A percentile compares a stretch with the other conserved stretches of the same genome.
These are phyloP conservation scores for Heliconius hermathena DNA, from an alignment of 1,140 invertebrate genomes.

Conservation along the genomic window DNA sequence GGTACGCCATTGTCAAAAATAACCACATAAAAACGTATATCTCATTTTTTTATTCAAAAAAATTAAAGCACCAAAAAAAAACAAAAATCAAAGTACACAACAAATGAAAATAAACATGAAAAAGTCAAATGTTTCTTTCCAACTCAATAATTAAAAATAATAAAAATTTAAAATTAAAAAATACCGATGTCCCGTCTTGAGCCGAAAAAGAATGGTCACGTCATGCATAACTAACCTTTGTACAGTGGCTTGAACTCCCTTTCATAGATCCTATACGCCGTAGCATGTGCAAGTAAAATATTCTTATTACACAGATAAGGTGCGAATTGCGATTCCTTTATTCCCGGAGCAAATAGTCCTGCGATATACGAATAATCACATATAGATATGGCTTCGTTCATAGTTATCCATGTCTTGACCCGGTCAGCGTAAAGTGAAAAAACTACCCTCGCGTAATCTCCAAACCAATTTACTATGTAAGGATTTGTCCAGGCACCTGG, in stretches of 20 bases:
- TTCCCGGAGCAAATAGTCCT: slow-evolving; percentile 15
- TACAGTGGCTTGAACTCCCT: slow-evolving; percentile 27
- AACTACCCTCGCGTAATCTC: slow-evolving; percentile 31
- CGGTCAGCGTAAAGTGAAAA: slow-evolving; percentile 33
- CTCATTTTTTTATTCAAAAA: too few species aligned
- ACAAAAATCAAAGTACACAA: too few species aligned
- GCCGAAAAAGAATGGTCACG: too few species aligned
- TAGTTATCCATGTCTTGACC: slow-evolving; percentile 39
- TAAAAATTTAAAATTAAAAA: too few species aligned
- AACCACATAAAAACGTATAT: too few species aligned
- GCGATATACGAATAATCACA: slow-evolving; percentile 38
- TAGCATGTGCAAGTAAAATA: slow-evolving; percentile 35
- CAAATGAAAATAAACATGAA: too few species aligned
- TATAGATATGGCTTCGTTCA: slow-evolving; percentile 31
- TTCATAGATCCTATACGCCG: slow-evolving; percentile 32
- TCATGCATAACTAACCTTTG: slow-evolving; percentile 18
- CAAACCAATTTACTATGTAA: slow-evolving; percentile 34
- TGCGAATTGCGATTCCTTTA: slow-evolving; percentile 30
- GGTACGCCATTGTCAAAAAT: too few species aligned
- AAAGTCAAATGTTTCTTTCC: too few species aligned
- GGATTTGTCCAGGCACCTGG: slow-evolving; percentile 38
- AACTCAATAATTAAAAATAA: too few species aligned
- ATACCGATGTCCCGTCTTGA: too few species aligned
- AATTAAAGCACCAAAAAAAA: too few species aligned
- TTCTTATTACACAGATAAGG: slow-evolving; percentile 39